Conservation (phyloP, 37 sponge, comb jelly and placozoan species). For the Hormiphora californensis region DNA sequence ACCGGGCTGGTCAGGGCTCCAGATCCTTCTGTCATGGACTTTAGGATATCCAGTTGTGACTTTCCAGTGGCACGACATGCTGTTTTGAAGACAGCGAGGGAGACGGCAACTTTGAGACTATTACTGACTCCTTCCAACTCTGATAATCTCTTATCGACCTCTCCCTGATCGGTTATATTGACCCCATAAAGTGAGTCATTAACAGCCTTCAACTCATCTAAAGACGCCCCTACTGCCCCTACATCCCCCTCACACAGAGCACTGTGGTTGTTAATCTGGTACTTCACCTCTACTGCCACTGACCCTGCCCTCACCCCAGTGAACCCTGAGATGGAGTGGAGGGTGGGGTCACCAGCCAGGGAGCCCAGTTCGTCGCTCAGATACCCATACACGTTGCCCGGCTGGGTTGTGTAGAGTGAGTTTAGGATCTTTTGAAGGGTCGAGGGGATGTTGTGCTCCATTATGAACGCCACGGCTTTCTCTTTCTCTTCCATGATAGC, state of each 20-base stretch:
- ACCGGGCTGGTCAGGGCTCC: neutral
- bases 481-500: constrained; percentile 33
- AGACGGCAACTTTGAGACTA: neutral
- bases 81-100: neutral
- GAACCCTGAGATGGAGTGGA: constrained; percentile 3
- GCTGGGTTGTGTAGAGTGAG: neutral
- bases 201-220: constrained; percentile 28
- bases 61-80: no score
- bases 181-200: neutral
- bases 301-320: neutral
- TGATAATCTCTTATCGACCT: neutral
- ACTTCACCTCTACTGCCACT: neutral
- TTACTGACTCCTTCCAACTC: neutral
- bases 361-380: neutral
- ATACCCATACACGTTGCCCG: constrained; percentile 12
- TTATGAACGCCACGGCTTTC: neutral
- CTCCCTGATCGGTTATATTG: neutral
- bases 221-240: neutral
- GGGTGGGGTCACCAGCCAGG: neutral
- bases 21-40: neutral
- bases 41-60: neutral
- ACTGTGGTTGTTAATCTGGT: neutral
- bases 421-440: constrained; percentile 9
- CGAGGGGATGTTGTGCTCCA: neutral
- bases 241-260: neutral